These are phyloP conservation scores for Drosophila monieri DNA, from an alignment of 2,888 invertebrate species.

Conservation along the genomic window DNA sequence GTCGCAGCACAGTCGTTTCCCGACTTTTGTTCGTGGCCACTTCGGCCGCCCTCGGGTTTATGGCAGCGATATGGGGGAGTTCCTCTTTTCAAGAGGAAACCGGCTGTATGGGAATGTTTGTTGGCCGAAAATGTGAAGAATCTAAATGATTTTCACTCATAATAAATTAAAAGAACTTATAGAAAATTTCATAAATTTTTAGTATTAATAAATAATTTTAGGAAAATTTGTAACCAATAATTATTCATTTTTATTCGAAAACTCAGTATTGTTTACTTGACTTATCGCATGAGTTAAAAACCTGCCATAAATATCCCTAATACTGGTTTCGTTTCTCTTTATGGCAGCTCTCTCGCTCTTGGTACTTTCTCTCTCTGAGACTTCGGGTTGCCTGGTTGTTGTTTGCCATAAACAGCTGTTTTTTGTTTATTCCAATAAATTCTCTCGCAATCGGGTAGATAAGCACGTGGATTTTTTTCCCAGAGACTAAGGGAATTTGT, in stretches of 20 bases:
- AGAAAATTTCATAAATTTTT: too few species aligned
- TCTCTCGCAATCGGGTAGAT: slow-evolving; percentile 65
- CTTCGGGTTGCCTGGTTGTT: slow-evolving; percentile 23
- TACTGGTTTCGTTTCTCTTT: slow-evolving; percentile 26
- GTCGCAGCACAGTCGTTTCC: background rate
- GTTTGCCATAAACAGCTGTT: slow-evolving; percentile 63
- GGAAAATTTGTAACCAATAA: background rate
- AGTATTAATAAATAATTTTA: too few species aligned
- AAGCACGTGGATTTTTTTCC: slow-evolving; percentile 73
- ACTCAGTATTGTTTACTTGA: too few species aligned
- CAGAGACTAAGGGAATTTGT: slow-evolving; percentile 35
- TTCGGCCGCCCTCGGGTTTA: slow-evolving; percentile 23
- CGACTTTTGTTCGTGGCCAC: background rate
- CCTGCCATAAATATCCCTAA: slow-evolving; percentile 55
- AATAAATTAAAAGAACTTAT: too few species aligned
- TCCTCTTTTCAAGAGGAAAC: slow-evolving; percentile 10
- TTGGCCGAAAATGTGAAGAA: background rate
- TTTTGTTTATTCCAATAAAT: slow-evolving; percentile 75
- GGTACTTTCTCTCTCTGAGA: background rate
- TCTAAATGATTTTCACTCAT: too few species aligned
- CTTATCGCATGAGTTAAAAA: background rate
- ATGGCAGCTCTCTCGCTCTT: slow-evolving; percentile 48
- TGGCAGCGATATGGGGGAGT: slow-evolving; percentile 1
- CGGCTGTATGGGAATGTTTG: slow-evolving; percentile 31
- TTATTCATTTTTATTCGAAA: background rate